Evolutionary conservation across 2,888 invertebrate genomes (phyloP).

Genomic region (Pyrochroa serraticornis): DNA sequence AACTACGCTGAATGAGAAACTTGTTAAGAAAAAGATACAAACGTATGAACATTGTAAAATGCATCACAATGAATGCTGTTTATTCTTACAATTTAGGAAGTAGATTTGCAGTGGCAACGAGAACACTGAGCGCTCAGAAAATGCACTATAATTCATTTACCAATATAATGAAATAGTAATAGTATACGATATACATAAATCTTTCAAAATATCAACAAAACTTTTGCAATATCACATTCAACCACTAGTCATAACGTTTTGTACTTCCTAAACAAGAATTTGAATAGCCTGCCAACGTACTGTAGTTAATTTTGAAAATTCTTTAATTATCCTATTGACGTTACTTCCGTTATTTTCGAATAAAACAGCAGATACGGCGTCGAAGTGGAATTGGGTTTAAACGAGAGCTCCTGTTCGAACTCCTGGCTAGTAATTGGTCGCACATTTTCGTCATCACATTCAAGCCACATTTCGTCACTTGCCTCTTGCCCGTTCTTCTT

Average conservation of each 20-base stretch:
- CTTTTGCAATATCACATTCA: conserved; percentile 44
- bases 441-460: conserved; percentile 88
- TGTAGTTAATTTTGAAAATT: background rate
- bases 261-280: conserved; percentile 37
- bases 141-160: background rate
- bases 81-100: background rate
- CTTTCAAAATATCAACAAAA: conserved; percentile 17
- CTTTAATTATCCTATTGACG: conserved; percentile 18
- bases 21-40: no score
- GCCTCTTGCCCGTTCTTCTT: conserved; percentile 45
- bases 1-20: no score
- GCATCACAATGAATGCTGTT: background rate
- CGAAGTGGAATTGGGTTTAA: conserved; percentile 76
- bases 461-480: conserved; percentile 72
- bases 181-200: conserved; percentile 4
- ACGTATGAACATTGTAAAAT: no score
- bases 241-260: conserved; percentile 40
- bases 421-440: conserved; percentile 78
- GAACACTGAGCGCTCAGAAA: background rate
- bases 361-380: conserved; percentile 90
- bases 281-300: conserved; percentile 29
- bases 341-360: conserved; percentile 54
- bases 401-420: conserved; percentile 77
- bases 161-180: background rate
- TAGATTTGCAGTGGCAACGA: background rate